Evolutionary conservation across 2,797 vertebrate genomes (phyloP), one percentile per base, ranked within the genome.

Genomic region (Rhinella marina): DNA sequence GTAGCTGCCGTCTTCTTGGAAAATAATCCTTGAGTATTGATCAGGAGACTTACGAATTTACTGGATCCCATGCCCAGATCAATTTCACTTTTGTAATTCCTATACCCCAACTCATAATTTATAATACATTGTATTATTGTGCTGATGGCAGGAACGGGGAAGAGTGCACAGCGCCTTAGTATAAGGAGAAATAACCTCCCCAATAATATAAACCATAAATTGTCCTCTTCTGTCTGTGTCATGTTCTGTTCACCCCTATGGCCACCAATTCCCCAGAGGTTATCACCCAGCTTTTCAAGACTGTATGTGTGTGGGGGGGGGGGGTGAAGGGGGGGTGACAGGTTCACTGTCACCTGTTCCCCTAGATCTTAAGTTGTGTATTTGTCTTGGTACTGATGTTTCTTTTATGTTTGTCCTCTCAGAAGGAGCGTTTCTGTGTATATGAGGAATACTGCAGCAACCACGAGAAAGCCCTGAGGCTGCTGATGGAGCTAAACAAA

Each of bases 391-490:
- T n/a, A 8, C 19, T 21, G 21, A 6, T 72, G 59, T 61, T 81
- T 17, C 82, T 70, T 52, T 25, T 29, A 17, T 90, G 90, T 91
- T 91, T 90, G 17, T 73, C 70, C 88, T 93, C 96, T 81, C 96
- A 99, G 98, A 98, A 95, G 94, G 95, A 96, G 87, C 96, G 95
- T 86, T 99, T 99, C 94, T 97, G 97, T 0, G 97, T 99, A 13
- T 99, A 99, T 0, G 96, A 98, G 70, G 98, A 99, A 88, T 99
- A 99, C 92, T 99, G 98, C 93, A 98, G 98, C 92, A 99, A 99
- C 93, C 98, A 99, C 0, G 98, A 99, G 94, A 99, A 99, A 93
- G 98, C 98, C 84, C 93, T 99, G 91, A 93, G 97, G 83, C 96
- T 99, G 88, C 95, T 99, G 83, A 96, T 99, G 95, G 98, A 99